Conservation (phyloP, 2,888 invertebrate genomes). For the Volucella bombylans region DNA sequence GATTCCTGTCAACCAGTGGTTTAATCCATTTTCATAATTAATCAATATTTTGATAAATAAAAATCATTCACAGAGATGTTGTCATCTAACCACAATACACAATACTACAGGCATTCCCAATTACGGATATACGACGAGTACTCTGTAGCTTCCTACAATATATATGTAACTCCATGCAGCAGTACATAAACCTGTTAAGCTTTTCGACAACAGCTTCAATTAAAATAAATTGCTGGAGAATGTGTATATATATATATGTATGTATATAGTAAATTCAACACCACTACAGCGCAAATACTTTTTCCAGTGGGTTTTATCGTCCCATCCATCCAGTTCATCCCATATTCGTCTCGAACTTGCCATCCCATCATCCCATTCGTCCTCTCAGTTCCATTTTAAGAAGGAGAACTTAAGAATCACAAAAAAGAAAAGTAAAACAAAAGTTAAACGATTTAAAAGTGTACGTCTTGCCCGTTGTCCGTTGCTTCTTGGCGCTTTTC, state of each 20-base stretch:
- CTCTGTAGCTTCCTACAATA: no score
- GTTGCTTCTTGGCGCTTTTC: no score
- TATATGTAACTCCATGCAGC: no score
- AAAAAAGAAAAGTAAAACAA: background rate
- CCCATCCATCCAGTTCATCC: no score
- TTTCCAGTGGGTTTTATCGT: background rate
- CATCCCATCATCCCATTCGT: background rate
- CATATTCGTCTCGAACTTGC: background rate
- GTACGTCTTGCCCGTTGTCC: constrained; percentile 1
- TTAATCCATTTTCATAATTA: no score
- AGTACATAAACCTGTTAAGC: constrained; percentile 47
- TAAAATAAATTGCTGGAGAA: constrained; percentile 56
- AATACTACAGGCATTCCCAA: no score
- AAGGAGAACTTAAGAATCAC: background rate
- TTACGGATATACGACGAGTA: no score
- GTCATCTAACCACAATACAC: no score
- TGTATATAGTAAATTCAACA: constrained; percentile 17
- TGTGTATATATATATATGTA: constrained; percentile 36
- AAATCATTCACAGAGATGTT: no score
- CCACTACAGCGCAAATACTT: constrained; percentile 5
- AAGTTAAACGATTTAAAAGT: constrained; percentile 32
- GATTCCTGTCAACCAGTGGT: no score
- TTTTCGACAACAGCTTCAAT: constrained; percentile 59
- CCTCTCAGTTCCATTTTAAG: background rate
- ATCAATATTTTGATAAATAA: no score